A percentile compares a stretch with the other conserved stretches of the same genome.
phyloP scores from a whole-genome alignment of 2,888 invertebrate genomes.

The Leptinotarsa rubiginosa region DNA sequence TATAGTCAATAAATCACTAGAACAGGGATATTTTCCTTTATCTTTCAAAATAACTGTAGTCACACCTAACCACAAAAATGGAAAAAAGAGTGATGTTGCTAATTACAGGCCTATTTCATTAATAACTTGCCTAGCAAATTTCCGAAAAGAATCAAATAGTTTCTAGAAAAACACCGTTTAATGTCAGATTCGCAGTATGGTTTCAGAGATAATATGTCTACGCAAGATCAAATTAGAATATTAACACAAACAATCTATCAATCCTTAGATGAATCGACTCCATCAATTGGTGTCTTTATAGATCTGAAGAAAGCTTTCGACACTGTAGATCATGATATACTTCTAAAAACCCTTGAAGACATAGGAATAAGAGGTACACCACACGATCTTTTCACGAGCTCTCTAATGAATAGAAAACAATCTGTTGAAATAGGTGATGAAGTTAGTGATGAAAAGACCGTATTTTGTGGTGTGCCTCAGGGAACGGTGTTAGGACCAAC shows the following conservation, averaged over 20 bases:
- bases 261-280: not conserved
- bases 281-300: too few relatives aligned
- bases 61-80: slow-evolving; percentile 21
- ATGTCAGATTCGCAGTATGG: slow-evolving; percentile 7
- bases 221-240: slow-evolving; percentile 9
- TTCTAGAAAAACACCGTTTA: not conserved
- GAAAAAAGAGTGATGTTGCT: slow-evolving; percentile 4
- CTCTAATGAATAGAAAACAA: not conserved
- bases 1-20: slow-evolving; percentile 20
- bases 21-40: slow-evolving; percentile 15
- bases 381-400: not conserved
- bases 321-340: not conserved
- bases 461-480: not conserved
- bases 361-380: not conserved
- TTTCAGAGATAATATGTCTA: slow-evolving; percentile 12
- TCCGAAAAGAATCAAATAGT: not conserved
- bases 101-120: slow-evolving; percentile 18
- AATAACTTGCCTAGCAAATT: not conserved
- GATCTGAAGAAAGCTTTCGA: too few relatives aligned
- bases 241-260: not conserved
- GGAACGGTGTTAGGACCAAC: slow-evolving; percentile 9
- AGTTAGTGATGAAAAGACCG: not conserved
- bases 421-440: not conserved
- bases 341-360: not conserved
- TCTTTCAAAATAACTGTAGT: slow-evolving; percentile 21